Conservation (phyloP, 2,113 vertebrate genomes). For the Tricholaema leucomelas region DNA sequence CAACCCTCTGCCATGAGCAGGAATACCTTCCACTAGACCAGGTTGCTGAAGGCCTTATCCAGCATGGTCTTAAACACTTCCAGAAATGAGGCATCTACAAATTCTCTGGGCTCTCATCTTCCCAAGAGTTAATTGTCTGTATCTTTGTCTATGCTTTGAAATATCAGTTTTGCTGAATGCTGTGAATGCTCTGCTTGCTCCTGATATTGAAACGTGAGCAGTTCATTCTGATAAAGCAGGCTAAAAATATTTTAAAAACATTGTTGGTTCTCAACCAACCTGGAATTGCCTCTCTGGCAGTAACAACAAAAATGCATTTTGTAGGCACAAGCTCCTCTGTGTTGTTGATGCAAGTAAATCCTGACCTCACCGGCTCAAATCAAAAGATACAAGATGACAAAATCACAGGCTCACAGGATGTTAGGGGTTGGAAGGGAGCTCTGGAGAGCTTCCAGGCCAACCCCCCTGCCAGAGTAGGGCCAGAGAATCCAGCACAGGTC, state of each 20-base stretch:
- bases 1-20: too few relatives aligned
- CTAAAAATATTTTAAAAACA: background rate
- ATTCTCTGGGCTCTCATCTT: background rate
- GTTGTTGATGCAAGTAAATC: background rate
- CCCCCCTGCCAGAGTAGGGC: too few relatives aligned
- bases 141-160: background rate
- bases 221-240: background rate
- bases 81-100: too few relatives aligned
- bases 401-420: too few relatives aligned
- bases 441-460: too few relatives aligned
- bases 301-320: background rate
- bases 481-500: too few relatives aligned
- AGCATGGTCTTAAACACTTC: too few relatives aligned
- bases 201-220: accelerated
- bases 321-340: background rate
- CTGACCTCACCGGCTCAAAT: background rate
- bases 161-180: background rate
- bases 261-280: background rate
- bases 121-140: background rate
- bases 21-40: too few relatives aligned
- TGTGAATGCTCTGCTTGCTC: background rate
- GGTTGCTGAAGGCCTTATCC: too few relatives aligned
- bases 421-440: too few relatives aligned
- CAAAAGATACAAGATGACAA: too few relatives aligned
- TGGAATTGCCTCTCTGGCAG: background rate